Evolutionary conservation across 2,888 invertebrate species (phyloP).

Genomic region (Caenorhabditis panamensis): DNA sequence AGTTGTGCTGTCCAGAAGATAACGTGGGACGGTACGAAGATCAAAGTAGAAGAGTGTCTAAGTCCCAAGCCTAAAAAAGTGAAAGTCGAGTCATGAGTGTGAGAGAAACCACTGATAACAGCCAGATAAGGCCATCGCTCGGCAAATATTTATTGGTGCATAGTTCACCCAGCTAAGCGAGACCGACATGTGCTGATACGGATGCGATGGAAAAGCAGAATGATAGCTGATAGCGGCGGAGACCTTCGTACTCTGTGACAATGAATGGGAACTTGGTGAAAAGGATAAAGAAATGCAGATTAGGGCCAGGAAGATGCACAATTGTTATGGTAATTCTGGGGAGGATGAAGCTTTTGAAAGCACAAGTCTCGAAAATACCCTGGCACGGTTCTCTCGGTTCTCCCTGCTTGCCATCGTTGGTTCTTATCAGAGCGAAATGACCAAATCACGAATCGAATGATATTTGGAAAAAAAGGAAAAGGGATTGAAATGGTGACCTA

Average conservation of each 20-base stretch:
- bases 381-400: not conserved
- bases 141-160: constrained; percentile 53
- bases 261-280: not conserved
- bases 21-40: constrained; percentile 36
- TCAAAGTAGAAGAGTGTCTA: constrained; percentile 37
- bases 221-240: constrained; percentile 6
- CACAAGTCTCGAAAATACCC: not conserved
- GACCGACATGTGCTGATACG: constrained; percentile 21
- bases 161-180: constrained; percentile 26
- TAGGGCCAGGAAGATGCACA: constrained; percentile 11
- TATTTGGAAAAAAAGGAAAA: constrained; percentile 2
- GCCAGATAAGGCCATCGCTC: constrained; percentile 38
- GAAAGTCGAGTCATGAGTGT: constrained; percentile 38
- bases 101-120: constrained; percentile 23
- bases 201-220: constrained; percentile 7
- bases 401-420: too few species aligned
- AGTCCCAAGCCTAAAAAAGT: constrained; percentile 24
- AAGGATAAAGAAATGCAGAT: not conserved
- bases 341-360: too few species aligned
- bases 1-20: not conserved
- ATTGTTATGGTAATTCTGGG: not conserved
- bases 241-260: not conserved
- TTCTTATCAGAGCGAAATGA: not conserved
- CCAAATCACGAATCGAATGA: not conserved
- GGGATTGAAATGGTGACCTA: constrained; percentile 55